Base-by-base conservation (phyloP, 2,797 vertebrate species). In the Poecilia picta region DNA sequence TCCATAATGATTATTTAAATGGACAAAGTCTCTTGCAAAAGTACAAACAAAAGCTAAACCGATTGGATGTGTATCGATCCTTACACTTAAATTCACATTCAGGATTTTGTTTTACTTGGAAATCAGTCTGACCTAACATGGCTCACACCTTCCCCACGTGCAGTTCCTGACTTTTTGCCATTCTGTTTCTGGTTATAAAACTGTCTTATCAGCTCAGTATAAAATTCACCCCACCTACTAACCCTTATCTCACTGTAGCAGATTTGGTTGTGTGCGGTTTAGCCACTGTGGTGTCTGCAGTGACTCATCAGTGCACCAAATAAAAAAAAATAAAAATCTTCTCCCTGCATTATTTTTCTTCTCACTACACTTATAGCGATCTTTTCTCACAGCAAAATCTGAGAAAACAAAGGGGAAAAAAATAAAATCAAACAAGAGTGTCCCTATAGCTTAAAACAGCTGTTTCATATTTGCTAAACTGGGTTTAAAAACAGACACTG, bases 241-340 rank as follows among this genome's bases (percentile, higher is more conserved):
- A 33, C 4, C 49, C n/a, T 25, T 31, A 51, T 79, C 74, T 85
- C 64, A 8, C 72, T 51, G 68, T 70, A 59, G 79, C 77, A 73
- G 87, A 81, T 82, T 75, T 62, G 47, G 55, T 74, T 64, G 77
- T 82, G 66, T 81, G 81, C 79, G 71, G 74, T 87, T 89, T 81
- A 86, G 57, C 81, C 68, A 46, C 51, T 80, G 81, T 81, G 45
- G 51, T 46, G 79, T 71, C 89, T 82, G 86, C n/a, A 86, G 87
- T 95, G 94, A 95, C 87, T 95, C 93, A 95, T 94, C 91, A 51
- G 77, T 94, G 94, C 93, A 59, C 86, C 92, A 92, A 76, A 91
- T 85, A 25, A 81, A 85, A 53, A 25, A 51, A 82, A 86, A 18
- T 23, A 53, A 77, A 74, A 28, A n/a, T 55, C 72, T 53, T 75